Evolutionary conservation across 2,113 vertebrate genomes (phyloP).

Genomic region (Candoia aspera): DNA sequence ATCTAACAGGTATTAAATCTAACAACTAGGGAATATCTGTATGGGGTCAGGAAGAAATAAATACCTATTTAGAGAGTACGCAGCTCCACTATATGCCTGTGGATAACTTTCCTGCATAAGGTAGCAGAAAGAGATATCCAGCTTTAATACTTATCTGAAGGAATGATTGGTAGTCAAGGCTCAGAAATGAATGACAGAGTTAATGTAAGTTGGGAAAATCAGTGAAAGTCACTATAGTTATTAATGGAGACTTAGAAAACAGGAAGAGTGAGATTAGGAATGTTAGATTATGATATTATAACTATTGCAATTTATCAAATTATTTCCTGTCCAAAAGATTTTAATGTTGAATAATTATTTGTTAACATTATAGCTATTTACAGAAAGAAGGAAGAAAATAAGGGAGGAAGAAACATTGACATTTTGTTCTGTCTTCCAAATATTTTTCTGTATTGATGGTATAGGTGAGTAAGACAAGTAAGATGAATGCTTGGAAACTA

Average conservation of each 20-base stretch:
- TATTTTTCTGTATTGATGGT: background rate
- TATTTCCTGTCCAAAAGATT: background rate
- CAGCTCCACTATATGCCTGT: background rate
- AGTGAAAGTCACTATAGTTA: background rate
- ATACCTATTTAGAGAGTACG: background rate
- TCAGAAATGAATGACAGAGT: background rate
- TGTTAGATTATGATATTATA: background rate
- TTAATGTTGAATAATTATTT: background rate
- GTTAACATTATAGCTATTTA: background rate
- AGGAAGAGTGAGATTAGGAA: background rate
- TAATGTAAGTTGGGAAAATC: background rate
- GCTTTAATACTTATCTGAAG: background rate
- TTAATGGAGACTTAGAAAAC: background rate
- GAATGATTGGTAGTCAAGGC: background rate
- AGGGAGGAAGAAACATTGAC: background rate
- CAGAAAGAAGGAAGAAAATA: background rate
- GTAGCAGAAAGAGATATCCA: background rate
- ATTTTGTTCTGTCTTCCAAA: background rate
- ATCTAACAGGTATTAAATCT: background rate
- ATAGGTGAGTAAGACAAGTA: background rate
- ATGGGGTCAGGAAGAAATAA: background rate
- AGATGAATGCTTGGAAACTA: background rate
- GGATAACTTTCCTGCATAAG: background rate
- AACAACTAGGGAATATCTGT: background rate
- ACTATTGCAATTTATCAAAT: background rate